A percentile compares a stretch with the other conserved stretches of the same genome.
Evolutionary conservation across 2,113 vertebrate genomes (phyloP).

Genomic region (Chrysemys picta): DNA sequence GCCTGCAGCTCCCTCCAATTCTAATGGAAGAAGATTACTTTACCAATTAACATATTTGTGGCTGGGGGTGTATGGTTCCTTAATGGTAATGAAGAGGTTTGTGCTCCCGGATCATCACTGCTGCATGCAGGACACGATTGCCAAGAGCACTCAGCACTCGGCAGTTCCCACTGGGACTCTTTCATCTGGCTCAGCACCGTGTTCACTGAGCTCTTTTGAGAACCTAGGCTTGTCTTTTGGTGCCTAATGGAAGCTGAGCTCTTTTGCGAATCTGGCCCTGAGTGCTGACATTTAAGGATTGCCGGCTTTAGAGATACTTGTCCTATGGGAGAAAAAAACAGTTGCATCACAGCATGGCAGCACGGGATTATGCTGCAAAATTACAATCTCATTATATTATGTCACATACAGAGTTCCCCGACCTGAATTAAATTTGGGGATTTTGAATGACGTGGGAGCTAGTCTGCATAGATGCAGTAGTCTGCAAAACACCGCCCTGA

Average conservation of each 20-base stretch:
- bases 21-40: background rate
- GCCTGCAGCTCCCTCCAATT: background rate
- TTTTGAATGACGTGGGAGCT: background rate
- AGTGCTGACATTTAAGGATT: background rate
- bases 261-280: background rate
- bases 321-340: rapidly evolving
- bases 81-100: background rate
- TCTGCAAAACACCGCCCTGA: background rate
- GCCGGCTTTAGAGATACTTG: background rate
- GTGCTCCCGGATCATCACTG: background rate
- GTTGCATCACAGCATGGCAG: background rate
- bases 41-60: background rate
- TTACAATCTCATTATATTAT: background rate
- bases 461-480: background rate
- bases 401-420: background rate
- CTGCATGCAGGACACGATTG: rapidly evolving
- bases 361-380: background rate
- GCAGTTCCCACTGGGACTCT: background rate
- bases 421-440: background rate
- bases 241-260: background rate
- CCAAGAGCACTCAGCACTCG: background rate
- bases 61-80: background rate
- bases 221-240: background rate
- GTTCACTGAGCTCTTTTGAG: background rate
- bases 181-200: rapidly evolving